phyloP scores from a whole-genome alignment of 2,888 invertebrate genomes.

The Stenurella melanura region DNA sequence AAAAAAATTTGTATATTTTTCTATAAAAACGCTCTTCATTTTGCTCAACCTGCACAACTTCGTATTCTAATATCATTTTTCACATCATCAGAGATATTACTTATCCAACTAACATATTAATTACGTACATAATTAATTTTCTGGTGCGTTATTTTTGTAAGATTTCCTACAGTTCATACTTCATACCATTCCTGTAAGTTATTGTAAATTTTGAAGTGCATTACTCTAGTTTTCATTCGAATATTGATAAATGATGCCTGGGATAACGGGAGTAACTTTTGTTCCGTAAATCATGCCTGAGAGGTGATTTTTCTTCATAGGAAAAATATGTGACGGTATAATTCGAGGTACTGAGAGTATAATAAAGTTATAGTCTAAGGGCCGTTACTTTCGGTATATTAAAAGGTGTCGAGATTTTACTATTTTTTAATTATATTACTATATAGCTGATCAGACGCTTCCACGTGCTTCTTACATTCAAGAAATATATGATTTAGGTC shows the following conservation, averaged over 20 bases:
- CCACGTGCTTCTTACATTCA: too few species aligned
- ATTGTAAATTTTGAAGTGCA: slow-evolving; percentile 1
- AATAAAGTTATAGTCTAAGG: not conserved
- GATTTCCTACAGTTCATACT: not conserved
- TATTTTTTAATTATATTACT: too few species aligned
- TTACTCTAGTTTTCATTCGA: slow-evolving; percentile 7
- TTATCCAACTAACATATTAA: too few species aligned
- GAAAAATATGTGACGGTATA: slow-evolving; percentile 8
- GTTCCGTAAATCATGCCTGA: slow-evolving; percentile 15
- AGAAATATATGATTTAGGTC: too few species aligned
- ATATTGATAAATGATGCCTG: slow-evolving; percentile 10
- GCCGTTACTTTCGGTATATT: too few species aligned
- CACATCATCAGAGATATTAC: too few species aligned
- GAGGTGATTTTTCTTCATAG: slow-evolving; percentile 1
- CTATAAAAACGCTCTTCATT: too few species aligned
- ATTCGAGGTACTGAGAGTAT: not conserved
- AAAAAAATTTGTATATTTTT: too few species aligned
- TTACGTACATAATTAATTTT: not conserved
- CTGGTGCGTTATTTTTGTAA: not conserved
- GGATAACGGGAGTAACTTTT: slow-evolving; percentile 4
- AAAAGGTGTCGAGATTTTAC: too few species aligned
- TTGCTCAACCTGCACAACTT: too few species aligned
- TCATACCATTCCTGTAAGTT: not conserved
- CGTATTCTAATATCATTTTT: too few species aligned
- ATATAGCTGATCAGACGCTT: too few species aligned